Evolutionary conservation across 1,140 invertebrate genomes (phyloP).

Genomic region (Lysiphlebus fabarum): DNA sequence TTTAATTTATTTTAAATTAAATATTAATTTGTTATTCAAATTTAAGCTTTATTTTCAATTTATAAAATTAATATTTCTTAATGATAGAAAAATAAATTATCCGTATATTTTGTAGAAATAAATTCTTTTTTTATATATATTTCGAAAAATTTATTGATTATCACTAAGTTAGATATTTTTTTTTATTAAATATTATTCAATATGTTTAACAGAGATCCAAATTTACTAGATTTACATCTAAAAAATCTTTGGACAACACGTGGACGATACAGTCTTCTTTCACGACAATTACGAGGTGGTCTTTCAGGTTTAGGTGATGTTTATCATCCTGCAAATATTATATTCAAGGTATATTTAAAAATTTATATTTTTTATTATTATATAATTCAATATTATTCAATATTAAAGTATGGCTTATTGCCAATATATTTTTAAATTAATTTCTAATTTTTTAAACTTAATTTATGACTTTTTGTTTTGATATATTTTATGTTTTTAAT

Average conservation of each 20-base stretch:
- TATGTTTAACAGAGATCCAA: constrained; percentile 28
- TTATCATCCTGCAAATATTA: constrained; percentile 39
- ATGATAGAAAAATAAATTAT: too few relatives aligned
- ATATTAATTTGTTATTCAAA: too few relatives aligned
- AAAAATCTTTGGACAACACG: constrained; percentile 34
- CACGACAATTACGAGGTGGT: constrained; percentile 41
- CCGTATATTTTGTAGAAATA: too few relatives aligned
- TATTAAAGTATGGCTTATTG: neutral
- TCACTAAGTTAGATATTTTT: too few relatives aligned
- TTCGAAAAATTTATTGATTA: neutral
- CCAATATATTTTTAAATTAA: too few relatives aligned
- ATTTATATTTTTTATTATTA: constrained; percentile 22
- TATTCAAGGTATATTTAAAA: constrained; percentile 40
- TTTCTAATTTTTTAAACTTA: too few relatives aligned
- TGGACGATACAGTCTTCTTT: constrained; percentile 41
- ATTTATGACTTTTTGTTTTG: too few relatives aligned
- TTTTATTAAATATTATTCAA: too few relatives aligned
- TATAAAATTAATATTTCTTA: constrained; percentile 1
- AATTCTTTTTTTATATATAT: too few relatives aligned
- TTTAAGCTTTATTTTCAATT: neutral
- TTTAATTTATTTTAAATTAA: too few relatives aligned
- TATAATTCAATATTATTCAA: constrained; percentile 20
- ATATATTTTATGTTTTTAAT: too few relatives aligned
- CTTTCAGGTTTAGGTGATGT: constrained; percentile 44
- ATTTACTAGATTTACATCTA: constrained; percentile 25